Evolutionary conservation across 2,113 vertebrate species (phyloP).

Genomic region (Tympanuchus pallidicinctus): DNA sequence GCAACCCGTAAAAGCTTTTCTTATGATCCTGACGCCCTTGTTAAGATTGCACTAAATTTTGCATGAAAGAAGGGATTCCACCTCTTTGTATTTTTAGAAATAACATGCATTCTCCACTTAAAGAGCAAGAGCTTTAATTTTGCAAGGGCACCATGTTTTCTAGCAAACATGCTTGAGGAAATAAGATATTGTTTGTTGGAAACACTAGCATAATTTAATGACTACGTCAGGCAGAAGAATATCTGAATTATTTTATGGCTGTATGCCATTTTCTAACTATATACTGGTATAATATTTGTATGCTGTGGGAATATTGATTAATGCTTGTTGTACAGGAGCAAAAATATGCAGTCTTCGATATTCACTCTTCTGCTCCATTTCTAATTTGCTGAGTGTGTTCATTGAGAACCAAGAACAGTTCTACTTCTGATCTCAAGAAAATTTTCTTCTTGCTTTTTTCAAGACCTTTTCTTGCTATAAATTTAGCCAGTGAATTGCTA

Average conservation of each 20-base stretch:
- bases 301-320: neutral
- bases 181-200: neutral
- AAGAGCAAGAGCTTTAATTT: neutral
- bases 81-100: neutral
- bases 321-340: neutral
- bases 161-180: neutral
- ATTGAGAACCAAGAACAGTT: neutral
- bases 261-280: neutral
- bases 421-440: neutral
- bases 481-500: neutral
- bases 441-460: neutral
- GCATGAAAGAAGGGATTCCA: neutral
- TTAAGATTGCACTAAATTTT: neutral
- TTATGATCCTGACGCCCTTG: neutral
- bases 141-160: neutral
- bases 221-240: neutral
- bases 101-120: accelerated
- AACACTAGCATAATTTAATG: neutral
- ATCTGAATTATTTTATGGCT: neutral
- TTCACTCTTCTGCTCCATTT: neutral
- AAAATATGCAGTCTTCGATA: neutral
- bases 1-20: neutral
- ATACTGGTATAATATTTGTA: neutral
- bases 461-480: neutral
- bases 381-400: neutral